Base-by-base conservation (phyloP, 2,113 vertebrate genomes). In the Pycnonotus jocosus region DNA sequence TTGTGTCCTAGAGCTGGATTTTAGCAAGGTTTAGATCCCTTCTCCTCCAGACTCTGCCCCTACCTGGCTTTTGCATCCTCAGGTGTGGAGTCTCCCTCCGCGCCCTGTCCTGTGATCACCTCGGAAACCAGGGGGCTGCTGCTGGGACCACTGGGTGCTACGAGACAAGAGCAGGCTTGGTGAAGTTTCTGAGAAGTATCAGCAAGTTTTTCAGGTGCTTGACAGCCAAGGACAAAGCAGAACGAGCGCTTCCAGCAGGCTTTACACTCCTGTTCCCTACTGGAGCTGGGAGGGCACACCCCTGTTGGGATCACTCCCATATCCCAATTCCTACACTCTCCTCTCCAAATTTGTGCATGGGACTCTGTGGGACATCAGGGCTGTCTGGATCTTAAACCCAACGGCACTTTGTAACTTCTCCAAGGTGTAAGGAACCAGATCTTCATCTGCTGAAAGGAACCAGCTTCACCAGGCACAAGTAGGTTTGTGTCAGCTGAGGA, bases 11-110 rank as follows among this genome's bases (percentile, higher is more conserved):
- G 24, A 54, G 68, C 33, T 66, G 37, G 9, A 48, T 90, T 81
- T 66, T 2, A 47, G 65, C 54, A 69, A 37, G 33, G 27, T 60
- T 68, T 14, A 58, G 33, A 76, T 35, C 24, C 28, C 21, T 51
- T 37, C 12, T 16, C 15, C 14, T 78, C 3, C 10, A 56, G 69
- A 12, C 24, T 25, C 18, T 12, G 15, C 22, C 57, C 94, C 38
- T 97, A 99, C 98, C 98, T 98, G 92, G 97, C 93, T 38, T 98
- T 97, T 3, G 79, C 98, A 92, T 99, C 98, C 86, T 98, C 98
- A 21, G 98, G 90, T 25, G 93, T 95, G 44, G 97, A 96, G 47
- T 95, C 96, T 82, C 92, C 98, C 79, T 98, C 98, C 7, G 95
- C 94, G 15, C 7, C 54, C 47, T 98, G 97, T 73, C 97, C 98